Conservation (phyloP, 2,797 vertebrate genomes). For the Adelosebastes latens region DNA sequence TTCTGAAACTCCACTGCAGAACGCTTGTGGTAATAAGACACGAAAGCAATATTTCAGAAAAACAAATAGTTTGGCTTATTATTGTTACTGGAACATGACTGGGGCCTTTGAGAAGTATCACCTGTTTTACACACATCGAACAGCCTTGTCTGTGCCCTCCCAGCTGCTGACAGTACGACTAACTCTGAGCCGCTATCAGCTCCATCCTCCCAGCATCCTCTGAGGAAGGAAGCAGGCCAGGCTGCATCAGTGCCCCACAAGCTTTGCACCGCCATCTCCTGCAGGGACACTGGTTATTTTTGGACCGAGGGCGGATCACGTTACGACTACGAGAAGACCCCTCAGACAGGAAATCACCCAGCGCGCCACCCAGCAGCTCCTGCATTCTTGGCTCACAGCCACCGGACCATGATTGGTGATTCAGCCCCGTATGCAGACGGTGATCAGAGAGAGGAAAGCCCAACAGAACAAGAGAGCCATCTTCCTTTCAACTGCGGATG, state of each 20-base stretch:
- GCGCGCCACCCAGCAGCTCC: slow-evolving; percentile 66
- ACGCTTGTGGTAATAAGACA: not conserved
- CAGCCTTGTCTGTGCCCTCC: slow-evolving; percentile 30
- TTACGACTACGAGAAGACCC: slow-evolving; percentile 77
- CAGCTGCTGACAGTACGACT: slow-evolving; percentile 52
- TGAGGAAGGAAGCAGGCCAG: slow-evolving; percentile 71
- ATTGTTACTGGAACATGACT: slow-evolving; percentile 6
- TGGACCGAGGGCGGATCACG: slow-evolving; percentile 66
- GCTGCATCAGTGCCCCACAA: slow-evolving; percentile 60
- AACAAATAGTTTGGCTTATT: slow-evolving; percentile 3
- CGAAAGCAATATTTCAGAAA: slow-evolving; percentile 18
- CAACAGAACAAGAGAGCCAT: slow-evolving; percentile 51
- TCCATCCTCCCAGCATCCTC: slow-evolving; percentile 65
- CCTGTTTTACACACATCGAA: slow-evolving; percentile 25
- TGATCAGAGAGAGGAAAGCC: slow-evolving; percentile 64
- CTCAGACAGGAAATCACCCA: slow-evolving; percentile 81
- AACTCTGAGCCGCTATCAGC: slow-evolving; percentile 51
- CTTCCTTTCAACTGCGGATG: slow-evolving; percentile 62
- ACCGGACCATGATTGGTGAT: slow-evolving; percentile 39
- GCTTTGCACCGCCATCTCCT: slow-evolving; percentile 65
- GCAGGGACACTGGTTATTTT: slow-evolving; percentile 79
- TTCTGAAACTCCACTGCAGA: slow-evolving; percentile 32
- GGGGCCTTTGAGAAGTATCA: slow-evolving; percentile 36
- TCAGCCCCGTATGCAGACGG: slow-evolving; percentile 35
- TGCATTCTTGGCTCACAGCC: slow-evolving; percentile 64